phyloP scores from a whole-genome alignment of 2,797 vertebrate species.

The Clarias platycephalus region DNA sequence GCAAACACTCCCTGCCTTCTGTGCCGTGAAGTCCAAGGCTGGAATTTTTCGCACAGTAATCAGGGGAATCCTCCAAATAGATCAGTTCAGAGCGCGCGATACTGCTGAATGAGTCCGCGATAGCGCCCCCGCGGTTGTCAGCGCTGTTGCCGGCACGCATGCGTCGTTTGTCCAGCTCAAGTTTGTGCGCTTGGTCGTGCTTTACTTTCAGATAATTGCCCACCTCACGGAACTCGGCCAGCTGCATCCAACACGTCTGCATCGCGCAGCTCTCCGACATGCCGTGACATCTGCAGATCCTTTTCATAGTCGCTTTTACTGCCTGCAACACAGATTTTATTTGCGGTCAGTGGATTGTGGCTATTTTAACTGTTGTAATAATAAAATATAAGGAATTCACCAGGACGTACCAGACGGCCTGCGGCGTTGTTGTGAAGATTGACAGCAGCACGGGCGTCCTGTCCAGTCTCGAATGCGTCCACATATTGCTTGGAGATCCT shows the following conservation, averaged over 20 bases:
- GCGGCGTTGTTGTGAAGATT: slow-evolving; percentile 97
- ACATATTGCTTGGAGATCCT: slow-evolving; percentile 93
- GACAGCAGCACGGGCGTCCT: slow-evolving; percentile 89
- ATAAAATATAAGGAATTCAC: neutral
- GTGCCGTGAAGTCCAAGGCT: slow-evolving; percentile 87
- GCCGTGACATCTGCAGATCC: slow-evolving; percentile 92
- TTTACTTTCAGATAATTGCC: slow-evolving; percentile 91
- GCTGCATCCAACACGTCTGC: slow-evolving; percentile 96
- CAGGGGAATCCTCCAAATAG: slow-evolving; percentile 91
- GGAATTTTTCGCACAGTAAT: slow-evolving; percentile 88
- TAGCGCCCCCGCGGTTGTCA: slow-evolving; percentile 78
- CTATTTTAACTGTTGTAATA: neutral
- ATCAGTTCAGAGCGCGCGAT: slow-evolving; percentile 82
- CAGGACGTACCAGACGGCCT: slow-evolving; percentile 82
- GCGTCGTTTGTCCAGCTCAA: slow-evolving; percentile 88
- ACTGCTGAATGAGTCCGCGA: slow-evolving; percentile 75
- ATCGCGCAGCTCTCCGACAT: slow-evolving; percentile 95
- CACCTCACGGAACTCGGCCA: slow-evolving; percentile 88
- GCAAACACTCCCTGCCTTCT: slow-evolving; percentile 90
- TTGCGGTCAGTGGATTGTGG: neutral
- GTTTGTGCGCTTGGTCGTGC: slow-evolving; percentile 84
- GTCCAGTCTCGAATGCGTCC: slow-evolving; percentile 90
- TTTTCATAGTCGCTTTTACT: slow-evolving; percentile 88
- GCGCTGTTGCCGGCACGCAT: slow-evolving; percentile 87
- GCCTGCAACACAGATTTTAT: slow-evolving; percentile 72